Base-by-base conservation (phyloP, 2,797 vertebrate genomes). In the Anomalospiza imberbis region DNA sequence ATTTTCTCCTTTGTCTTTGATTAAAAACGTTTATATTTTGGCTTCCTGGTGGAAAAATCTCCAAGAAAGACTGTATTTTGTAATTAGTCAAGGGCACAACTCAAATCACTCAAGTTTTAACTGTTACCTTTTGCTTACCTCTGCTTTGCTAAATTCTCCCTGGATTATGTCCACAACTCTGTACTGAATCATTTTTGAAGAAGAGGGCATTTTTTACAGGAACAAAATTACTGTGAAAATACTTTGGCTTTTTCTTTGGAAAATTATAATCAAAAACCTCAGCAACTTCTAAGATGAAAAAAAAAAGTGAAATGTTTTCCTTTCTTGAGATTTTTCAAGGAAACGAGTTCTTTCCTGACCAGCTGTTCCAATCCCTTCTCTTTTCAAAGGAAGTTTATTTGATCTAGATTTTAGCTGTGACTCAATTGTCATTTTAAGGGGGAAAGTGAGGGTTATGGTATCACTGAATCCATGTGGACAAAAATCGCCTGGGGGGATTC, bases 301-400 rank as follows among this genome's bases (percentile, higher is more conserved):
- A 85, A 28, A 31, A 34, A 1, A 68, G 63, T 48, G 40, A 91
- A 91, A 94, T 84, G 22, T 78, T 95, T 94, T 84, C 32, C 45
- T 95, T 95, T 90, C 70, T 92, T 60, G 76, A 93, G 60, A 91
- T 93, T 96, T 95, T 96, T 91, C 71, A 54, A 84, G 88, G 80
- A 95, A 96, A 95, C 38, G 1, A 85, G 34, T 71, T n/a, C 31
- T 89, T 95, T 96, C 94, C 94, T 88, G 88, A 71, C 19, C 83
- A 93, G 70, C 85, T 94, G 80, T 62, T 92, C 53, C 73, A 88
- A 92, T 63, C 45, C 62, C 28, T 47, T 83, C 55, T 83, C 66
- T 79, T 95, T 92, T 78, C 42, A 57, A 90, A 84, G 55, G n/a
- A 93, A 84, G 61, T 84, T 86, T 93, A 93, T 94, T 96, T 93